Evolutionary conservation across 2,797 vertebrate species (phyloP).

Genomic region (Danionella dracula): DNA sequence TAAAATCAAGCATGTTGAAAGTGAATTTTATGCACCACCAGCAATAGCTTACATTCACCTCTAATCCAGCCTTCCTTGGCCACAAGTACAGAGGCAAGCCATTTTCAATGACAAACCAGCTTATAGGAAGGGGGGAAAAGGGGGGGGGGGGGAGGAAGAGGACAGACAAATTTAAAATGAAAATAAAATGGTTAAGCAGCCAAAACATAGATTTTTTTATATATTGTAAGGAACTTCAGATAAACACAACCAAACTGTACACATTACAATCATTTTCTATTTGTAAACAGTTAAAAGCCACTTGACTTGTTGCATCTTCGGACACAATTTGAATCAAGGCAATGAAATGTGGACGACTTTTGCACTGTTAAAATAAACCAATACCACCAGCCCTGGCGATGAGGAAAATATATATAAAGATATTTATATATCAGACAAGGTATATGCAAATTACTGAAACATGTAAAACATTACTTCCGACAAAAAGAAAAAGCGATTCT

Average conservation of each 20-base stretch:
- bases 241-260: slow-evolving; percentile 85
- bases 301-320: slow-evolving; percentile 96
- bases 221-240: slow-evolving; percentile 86
- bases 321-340: slow-evolving; percentile 99
- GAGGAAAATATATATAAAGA: slow-evolving; percentile 67
- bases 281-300: slow-evolving; percentile 99
- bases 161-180: slow-evolving; percentile 53
- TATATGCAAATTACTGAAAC: slow-evolving; percentile 57
- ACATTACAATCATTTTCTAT: slow-evolving; percentile 99
- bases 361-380: slow-evolving; percentile 79
- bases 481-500: slow-evolving; percentile 72
- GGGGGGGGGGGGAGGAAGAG: slow-evolving; percentile 65
- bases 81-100: slow-evolving; percentile 42
- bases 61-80: slow-evolving; percentile 42
- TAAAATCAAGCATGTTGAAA: slow-evolving; percentile 66
- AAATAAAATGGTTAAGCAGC: slow-evolving; percentile 77
- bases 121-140: slow-evolving; percentile 46
- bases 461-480: slow-evolving; percentile 79
- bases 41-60: slow-evolving; percentile 65
- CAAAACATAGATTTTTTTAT: slow-evolving; percentile 80
- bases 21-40: slow-evolving; percentile 54
- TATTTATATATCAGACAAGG: slow-evolving; percentile 68
- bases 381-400: slow-evolving; percentile 88
- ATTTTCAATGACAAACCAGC: slow-evolving; percentile 66
- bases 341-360: slow-evolving; percentile 99